Evolutionary conservation across 2,888 invertebrate genomes (phyloP), one percentile per base, ranked within the genome.

Genomic region (Carterocephalus palaemon): DNA sequence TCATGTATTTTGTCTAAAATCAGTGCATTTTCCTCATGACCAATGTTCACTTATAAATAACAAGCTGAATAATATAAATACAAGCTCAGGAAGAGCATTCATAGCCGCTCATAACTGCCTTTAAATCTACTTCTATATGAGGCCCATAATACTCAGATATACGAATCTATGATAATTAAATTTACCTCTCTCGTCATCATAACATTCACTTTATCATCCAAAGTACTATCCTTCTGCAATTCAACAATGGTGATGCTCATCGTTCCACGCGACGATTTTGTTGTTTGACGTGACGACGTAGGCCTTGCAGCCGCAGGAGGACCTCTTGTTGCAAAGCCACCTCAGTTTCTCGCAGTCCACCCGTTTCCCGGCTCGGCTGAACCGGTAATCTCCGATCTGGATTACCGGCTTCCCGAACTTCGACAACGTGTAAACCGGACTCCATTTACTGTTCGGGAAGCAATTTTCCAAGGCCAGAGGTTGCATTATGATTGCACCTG

Each of bases 241-340:
- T 13, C 12, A 3, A 23, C 8, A 54, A 50, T 69, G 66, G 29
- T 57, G 62, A 43, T 71, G 70, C 16, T 49, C 26, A 39, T 60
- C 52, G 12, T 56, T 62, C 7, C 50, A 48, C 9, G 45, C 51
- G 8, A 69, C 43, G 8, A 67, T 59, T 16, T 55, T 46, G n/a
- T 67, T 52, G 7, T 60, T 52, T 8, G 46, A 51, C 0, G 71
- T 72, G 2, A 64, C 53, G 4, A 72, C 50, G 1, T 63, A 60
- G 1, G 63, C 70, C 19, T 54, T 60, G 29, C 74, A 73, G 3
- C 64, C 60, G 2, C 31, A 20, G 4, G 55, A 49, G 15, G 54
- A 51, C 8, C 56, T 46, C 29, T 60, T 63, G 19, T 51, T 55
- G 37, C 65, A 65, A 3, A 54, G 43, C 61, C 61, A 64, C 3